phyloP scores from a whole-genome alignment of 1,140 invertebrate genomes.

The Fopius arisanus region DNA sequence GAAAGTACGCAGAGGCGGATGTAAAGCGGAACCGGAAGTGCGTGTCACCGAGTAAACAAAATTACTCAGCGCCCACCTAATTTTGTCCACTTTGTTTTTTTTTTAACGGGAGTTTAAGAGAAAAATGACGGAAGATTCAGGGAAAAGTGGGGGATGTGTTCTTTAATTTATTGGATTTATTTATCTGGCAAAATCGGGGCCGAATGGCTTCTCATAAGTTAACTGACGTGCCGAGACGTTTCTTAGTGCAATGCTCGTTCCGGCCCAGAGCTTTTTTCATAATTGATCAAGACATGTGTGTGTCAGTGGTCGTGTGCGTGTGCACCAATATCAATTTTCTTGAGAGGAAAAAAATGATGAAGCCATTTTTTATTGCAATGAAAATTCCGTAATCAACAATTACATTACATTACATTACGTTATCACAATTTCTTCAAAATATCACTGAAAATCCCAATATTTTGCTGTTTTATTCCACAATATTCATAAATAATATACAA shows the following conservation, averaged over 20 bases:
- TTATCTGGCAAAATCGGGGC: slow-evolving; percentile 10
- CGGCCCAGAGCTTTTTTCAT: slow-evolving; percentile 52
- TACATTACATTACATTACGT: too few relatives aligned
- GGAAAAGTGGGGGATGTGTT: too few relatives aligned
- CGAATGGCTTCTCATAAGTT: slow-evolving; percentile 20
- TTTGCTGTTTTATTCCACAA: too few relatives aligned
- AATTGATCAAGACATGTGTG: slow-evolving; percentile 43
- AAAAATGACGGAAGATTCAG: too few relatives aligned
- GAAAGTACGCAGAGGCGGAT: background rate
- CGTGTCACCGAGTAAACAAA: slow-evolving; percentile 1
- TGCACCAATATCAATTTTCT: background rate
- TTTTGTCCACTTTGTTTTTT: too few relatives aligned
- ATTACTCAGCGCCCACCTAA: background rate
- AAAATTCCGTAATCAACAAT: background rate
- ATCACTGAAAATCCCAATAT: too few relatives aligned
- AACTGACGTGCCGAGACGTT: slow-evolving; percentile 37
- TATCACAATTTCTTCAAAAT: too few relatives aligned
- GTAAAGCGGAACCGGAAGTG: background rate
- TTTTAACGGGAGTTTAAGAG: too few relatives aligned
- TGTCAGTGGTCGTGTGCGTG: background rate
- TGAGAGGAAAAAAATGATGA: background rate
- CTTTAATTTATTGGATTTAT: background rate
- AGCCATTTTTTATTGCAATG: background rate
- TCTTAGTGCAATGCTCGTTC: slow-evolving; percentile 60
- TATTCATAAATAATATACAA: too few relatives aligned